phyloP scores from a whole-genome alignment of 2,797 vertebrate species.

The Cetoscarus ocellatus region DNA sequence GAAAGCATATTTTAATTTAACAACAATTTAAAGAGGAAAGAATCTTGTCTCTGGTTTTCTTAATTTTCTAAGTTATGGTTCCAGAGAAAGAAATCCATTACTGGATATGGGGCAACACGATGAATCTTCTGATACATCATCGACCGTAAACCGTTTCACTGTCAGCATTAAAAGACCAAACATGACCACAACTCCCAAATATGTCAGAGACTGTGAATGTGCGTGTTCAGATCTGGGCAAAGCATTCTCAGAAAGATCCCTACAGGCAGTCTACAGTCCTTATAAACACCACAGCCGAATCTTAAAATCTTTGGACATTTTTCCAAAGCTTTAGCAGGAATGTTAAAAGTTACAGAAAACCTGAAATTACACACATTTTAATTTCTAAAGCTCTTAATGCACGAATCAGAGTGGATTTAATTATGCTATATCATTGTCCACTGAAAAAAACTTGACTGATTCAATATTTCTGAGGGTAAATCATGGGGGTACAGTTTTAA shows the following conservation, averaged over 20 bases:
- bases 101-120: not conserved
- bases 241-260: not conserved
- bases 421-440: too few species aligned
- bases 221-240: not conserved
- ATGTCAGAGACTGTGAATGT: not conserved
- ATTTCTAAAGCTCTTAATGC: not conserved
- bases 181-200: not conserved
- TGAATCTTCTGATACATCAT: not conserved
- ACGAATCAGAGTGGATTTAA: not conserved
- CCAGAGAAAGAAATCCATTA: too few species aligned
- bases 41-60: not conserved
- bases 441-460: too few species aligned
- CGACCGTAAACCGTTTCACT: not conserved
- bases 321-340: not conserved
- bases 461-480: not conserved
- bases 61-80: too few species aligned
- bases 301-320: not conserved
- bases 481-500: not conserved
- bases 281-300: not conserved
- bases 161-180: not conserved
- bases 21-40: not conserved
- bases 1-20: not conserved
- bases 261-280: not conserved
- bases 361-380: not conserved
- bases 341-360: conserved; percentile 1